phyloP scores from a whole-genome alignment of 64 coral and sea anemone genomes.

The Montipora sp. region DNA sequence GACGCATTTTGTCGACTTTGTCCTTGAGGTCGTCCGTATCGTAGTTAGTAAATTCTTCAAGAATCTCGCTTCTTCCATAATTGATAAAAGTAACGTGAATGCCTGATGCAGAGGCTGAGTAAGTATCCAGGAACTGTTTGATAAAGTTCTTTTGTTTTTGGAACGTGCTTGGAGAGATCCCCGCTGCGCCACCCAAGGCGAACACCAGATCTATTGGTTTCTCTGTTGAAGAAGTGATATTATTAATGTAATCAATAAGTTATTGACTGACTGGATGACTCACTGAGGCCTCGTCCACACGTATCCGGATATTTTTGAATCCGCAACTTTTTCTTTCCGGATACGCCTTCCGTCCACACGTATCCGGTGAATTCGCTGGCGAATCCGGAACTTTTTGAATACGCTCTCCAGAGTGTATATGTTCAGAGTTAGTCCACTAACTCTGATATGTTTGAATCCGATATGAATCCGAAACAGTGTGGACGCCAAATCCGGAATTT shows the following conservation, averaged over 20 bases:
- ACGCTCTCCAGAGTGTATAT: too few relatives aligned
- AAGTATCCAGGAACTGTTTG: constrained; percentile 84
- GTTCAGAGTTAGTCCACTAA: too few relatives aligned
- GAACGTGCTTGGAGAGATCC: constrained; percentile 64
- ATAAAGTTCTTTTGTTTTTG: constrained; percentile 82
- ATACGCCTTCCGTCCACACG: too few relatives aligned
- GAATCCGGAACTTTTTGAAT: too few relatives aligned
- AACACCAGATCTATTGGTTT: constrained; percentile 88
- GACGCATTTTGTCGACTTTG: constrained; percentile 47
- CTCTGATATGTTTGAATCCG: too few relatives aligned
- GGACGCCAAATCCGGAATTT: too few relatives aligned
- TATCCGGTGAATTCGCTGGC: too few relatives aligned
- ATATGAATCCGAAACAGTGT: too few relatives aligned
- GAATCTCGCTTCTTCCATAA: constrained; percentile 48
- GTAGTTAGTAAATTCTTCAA: constrained; percentile 70
- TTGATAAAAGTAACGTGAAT: constrained; percentile 74
- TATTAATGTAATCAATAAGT: background rate
- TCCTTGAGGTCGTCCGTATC: constrained; percentile 69
- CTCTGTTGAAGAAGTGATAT: constrained; percentile 26
- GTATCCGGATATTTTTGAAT: too few relatives aligned
- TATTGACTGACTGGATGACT: background rate
- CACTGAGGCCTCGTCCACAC: too few relatives aligned
- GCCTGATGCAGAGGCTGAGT: constrained; percentile 71
- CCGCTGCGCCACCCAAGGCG: constrained; percentile 80
- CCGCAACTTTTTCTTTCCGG: too few relatives aligned